Evolutionary conservation across 2,113 vertebrate species (phyloP).

Genomic region (Butorides virescens): DNA sequence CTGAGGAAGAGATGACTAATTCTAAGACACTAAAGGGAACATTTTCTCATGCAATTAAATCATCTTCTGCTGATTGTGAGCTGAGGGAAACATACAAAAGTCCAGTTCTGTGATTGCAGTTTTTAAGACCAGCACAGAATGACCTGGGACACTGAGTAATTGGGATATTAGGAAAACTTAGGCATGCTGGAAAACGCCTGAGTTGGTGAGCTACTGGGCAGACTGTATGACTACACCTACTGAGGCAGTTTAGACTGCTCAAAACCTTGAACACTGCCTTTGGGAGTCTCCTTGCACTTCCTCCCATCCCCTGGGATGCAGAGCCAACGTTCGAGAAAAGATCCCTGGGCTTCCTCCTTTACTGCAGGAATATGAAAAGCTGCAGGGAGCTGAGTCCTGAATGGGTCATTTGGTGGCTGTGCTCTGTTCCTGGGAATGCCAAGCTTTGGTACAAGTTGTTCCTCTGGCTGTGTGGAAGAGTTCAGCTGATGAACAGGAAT

Average conservation of each 20-base stretch:
- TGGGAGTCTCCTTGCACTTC: background rate
- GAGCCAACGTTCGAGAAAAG: background rate
- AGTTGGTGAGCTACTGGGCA: background rate
- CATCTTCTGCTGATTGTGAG: constrained; percentile 55
- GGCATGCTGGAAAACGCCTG: background rate
- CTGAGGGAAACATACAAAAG: constrained; percentile 32
- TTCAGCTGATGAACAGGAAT: background rate
- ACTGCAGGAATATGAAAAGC: background rate
- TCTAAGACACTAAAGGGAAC: constrained; percentile 63
- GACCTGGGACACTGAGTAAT: background rate
- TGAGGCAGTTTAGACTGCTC: background rate
- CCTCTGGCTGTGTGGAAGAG: background rate
- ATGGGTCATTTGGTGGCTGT: accelerated
- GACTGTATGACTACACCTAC: background rate
- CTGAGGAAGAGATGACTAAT: constrained; percentile 70
- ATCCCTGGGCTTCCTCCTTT: background rate
- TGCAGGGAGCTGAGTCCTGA: background rate
- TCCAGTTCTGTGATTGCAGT: background rate
- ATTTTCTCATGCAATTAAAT: constrained; percentile 65
- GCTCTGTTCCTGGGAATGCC: background rate
- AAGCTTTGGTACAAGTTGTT: background rate
- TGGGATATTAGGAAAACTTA: background rate
- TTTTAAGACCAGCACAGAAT: background rate
- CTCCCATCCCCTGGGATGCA: background rate
- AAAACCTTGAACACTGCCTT: background rate